These are phyloP conservation scores for Mormyrops boulengeri DNA, from an alignment of 2,797 vertebrate genomes.

Conservation along the genomic window DNA sequence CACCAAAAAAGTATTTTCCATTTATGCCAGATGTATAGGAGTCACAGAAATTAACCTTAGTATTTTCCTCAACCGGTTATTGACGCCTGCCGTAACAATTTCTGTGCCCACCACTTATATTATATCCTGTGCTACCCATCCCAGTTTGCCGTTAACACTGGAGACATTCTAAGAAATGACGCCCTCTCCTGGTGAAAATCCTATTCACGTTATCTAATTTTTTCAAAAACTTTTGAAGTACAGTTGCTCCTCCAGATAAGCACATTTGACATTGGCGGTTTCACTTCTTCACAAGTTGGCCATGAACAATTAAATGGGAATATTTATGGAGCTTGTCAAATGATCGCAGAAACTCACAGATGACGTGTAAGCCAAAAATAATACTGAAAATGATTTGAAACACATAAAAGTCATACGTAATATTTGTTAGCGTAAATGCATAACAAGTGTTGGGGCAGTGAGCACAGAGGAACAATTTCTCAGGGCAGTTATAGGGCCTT, in stretches of 20 bases:
- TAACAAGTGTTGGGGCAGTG: neutral
- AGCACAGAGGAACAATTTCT: neutral
- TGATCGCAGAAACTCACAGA: neutral
- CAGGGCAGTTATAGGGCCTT: neutral
- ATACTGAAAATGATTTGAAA: neutral
- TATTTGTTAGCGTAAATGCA: neutral
- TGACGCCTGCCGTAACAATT: neutral
- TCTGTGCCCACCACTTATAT: neutral
- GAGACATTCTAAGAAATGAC: neutral
- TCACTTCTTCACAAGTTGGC: neutral
- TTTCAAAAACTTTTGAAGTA: neutral
- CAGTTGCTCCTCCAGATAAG: neutral
- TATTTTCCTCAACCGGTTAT: neutral
- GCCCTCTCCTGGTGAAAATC: conserved; percentile 2
- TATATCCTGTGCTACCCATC: neutral
- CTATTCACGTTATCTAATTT: neutral
- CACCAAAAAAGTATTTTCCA: neutral
- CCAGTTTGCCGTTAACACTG: neutral
- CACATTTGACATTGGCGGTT: neutral
- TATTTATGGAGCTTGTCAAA: neutral
- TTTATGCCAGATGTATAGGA: neutral
- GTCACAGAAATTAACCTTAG: neutral
- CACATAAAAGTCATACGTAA: neutral
- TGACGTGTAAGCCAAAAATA: neutral
- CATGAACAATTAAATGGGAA: neutral